These are phyloP conservation scores for Teleogryllus occipitalis DNA, from an alignment of 1,140 invertebrate species.

Conservation along the genomic window DNA sequence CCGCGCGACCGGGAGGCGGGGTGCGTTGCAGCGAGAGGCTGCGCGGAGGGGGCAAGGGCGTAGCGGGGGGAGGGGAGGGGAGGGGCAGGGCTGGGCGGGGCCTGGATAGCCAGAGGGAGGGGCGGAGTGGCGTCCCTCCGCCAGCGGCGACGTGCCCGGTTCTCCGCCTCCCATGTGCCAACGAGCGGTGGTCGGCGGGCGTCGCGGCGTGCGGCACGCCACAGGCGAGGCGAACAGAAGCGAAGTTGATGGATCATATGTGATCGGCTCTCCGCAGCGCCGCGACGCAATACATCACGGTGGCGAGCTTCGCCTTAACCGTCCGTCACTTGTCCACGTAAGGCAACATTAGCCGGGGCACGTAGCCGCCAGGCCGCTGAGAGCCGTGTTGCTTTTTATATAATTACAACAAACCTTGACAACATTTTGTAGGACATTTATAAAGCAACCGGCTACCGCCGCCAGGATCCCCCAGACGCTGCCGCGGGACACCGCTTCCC, in stretches of 20 bases:
- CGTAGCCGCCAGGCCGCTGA: not conserved
- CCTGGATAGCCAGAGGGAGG: too few relatives aligned
- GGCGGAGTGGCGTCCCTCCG: too few relatives aligned
- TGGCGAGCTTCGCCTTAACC: not conserved
- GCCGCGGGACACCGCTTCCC: too few relatives aligned
- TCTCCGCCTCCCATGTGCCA: too few relatives aligned
- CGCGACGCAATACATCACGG: not conserved
- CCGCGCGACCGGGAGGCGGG: too few relatives aligned
- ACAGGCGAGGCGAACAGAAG: not conserved
- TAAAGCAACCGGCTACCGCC: not conserved
- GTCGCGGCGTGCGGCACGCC: not conserved
- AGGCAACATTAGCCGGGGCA: not conserved
- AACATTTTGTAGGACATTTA: constrained; percentile 5
- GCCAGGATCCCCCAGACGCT: not conserved
- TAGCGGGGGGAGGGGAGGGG: too few relatives aligned
- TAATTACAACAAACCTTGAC: constrained; percentile 1
- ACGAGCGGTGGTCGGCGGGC: too few relatives aligned
- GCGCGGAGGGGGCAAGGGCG: too few relatives aligned
- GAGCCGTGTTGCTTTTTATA: not conserved
- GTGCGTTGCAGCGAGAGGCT: too few relatives aligned
- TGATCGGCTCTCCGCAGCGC: not conserved
- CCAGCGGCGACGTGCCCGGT: too few relatives aligned
- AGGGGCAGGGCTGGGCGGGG: not conserved
- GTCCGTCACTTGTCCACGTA: not conserved
- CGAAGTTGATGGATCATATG: not conserved